Conservation (phyloP, 2,113 vertebrate species). For the Rhombomys opimus region DNA sequence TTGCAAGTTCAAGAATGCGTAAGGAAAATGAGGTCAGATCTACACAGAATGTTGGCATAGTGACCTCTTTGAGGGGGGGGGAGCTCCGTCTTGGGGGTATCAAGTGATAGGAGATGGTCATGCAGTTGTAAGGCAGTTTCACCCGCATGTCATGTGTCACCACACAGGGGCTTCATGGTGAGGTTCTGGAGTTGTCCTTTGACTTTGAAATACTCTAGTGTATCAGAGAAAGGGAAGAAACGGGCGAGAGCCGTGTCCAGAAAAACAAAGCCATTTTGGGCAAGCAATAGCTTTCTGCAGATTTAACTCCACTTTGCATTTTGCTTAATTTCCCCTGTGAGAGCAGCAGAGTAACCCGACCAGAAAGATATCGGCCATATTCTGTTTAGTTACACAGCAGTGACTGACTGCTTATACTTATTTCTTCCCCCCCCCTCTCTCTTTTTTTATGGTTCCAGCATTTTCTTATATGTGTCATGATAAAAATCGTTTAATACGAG, state of each 20-base stretch:
- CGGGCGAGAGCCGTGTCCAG: neutral
- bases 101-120: neutral
- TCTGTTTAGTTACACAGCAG: neutral
- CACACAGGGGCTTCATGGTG: neutral
- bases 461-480: conserved; percentile 3
- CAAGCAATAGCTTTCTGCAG: neutral
- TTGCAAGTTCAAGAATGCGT: conserved; percentile 45
- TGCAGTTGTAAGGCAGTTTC: neutral
- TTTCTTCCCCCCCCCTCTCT: neutral
- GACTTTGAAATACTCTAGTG: neutral
- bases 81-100: conserved; percentile 26
- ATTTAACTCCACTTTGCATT: neutral
- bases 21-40: conserved; percentile 62
- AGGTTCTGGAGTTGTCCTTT: neutral
- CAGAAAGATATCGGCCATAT: neutral
- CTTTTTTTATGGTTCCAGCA: neutral
- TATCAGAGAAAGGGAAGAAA: neutral
- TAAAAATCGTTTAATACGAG: neutral
- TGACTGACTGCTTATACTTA: neutral
- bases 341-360: neutral
- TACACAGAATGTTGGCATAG: neutral
- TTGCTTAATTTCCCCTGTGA: conserved; percentile 31
- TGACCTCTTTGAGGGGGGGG: neutral
- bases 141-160: neutral
- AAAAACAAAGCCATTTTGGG: neutral